Percentiles rank a stretch among this genome's conserved stretches.
These are phyloP conservation scores for Melanotaenia maccullochi DNA, from an alignment of 2,797 vertebrate genomes.

Conservation along the genomic window DNA sequence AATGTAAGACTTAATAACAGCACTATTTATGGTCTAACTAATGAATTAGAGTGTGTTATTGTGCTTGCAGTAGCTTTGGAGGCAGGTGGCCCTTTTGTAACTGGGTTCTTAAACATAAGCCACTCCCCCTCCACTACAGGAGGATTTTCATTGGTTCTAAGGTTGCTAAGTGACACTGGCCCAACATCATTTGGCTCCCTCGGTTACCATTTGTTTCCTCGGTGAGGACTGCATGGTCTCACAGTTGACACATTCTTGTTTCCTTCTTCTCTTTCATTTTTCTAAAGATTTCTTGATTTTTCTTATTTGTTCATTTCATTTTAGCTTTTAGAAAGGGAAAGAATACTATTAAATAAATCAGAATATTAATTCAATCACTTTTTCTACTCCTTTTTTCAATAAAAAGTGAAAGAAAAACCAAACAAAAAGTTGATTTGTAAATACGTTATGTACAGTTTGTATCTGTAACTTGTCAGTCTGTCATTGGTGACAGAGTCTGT, in stretches of 20 bases:
- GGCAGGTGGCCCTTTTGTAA: conserved; percentile 74
- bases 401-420: conserved; percentile 80
- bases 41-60: conserved; percentile 71
- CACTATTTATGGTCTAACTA: conserved; percentile 75
- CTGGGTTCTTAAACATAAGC: conserved; percentile 68
- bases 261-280: conserved; percentile 64
- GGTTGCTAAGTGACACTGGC: conserved; percentile 72
- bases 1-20: conserved; percentile 78
- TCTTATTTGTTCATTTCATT: conserved; percentile 76
- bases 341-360: conserved; percentile 83
- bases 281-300: conserved; percentile 57
- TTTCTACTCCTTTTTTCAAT: conserved; percentile 90
- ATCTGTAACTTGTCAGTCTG: conserved; percentile 91
- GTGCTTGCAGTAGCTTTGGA: conserved; percentile 76
- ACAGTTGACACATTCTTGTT: conserved; percentile 59
- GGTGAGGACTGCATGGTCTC: conserved; percentile 73
- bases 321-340: conserved; percentile 85
- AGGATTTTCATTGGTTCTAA: conserved; percentile 72
- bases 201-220: conserved; percentile 67
- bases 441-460: conserved; percentile 98
- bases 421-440: conserved; percentile 91
- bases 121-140: conserved; percentile 54
- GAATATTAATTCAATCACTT: conserved; percentile 88
- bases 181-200: conserved; percentile 68
- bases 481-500: conserved; percentile 93